A percentile compares a stretch with the other conserved stretches of the same genome.
Conservation (phyloP, 53 echinoderm and acorn worm species). For the Holothuria scabra region DNA sequence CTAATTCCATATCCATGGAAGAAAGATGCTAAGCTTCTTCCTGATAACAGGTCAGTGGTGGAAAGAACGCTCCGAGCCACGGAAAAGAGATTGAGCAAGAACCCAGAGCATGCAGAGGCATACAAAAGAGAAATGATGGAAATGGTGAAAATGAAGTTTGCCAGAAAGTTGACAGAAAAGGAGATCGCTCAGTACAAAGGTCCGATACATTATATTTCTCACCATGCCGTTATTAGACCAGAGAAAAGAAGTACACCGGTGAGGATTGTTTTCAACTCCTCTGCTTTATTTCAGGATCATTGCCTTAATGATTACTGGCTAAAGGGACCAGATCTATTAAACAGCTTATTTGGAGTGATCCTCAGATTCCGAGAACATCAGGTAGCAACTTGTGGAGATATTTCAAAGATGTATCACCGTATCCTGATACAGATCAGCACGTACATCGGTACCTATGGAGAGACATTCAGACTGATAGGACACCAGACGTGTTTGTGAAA, state of each 20-base stretch:
- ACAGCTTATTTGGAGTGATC: conserved; percentile 61
- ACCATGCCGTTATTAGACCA: conserved; percentile 63
- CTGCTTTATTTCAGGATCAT: conserved; percentile 59
- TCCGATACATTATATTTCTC: conserved; percentile 70
- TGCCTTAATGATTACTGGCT: conserved; percentile 64
- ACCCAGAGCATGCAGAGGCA: conserved; percentile 54
- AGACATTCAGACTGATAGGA: conserved; percentile 11
- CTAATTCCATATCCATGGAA: conserved; percentile 71
- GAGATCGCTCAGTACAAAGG: conserved; percentile 57
- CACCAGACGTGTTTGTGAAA: conserved; percentile 48
- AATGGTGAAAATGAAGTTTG: conserved; percentile 66
- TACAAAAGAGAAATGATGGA: conserved; percentile 68
- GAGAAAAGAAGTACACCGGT: conserved; percentile 75
- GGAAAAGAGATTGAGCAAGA: conserved; percentile 60
- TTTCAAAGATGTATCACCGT: conserved; percentile 75
- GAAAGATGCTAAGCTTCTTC: conserved; percentile 56
- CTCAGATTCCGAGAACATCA: conserved; percentile 56
- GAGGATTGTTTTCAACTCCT: conserved; percentile 69
- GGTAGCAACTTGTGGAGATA: conserved; percentile 59
- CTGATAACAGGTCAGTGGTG: conserved; percentile 65
- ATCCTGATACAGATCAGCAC: conserved; percentile 64
- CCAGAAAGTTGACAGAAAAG: conserved; percentile 56
- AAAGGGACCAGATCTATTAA: conserved; percentile 69
- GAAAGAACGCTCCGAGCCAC: conserved; percentile 54
- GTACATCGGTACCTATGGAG: conserved; percentile 5